Base-by-base conservation (phyloP, 2,113 vertebrate genomes). In the Heterotis niloticus region DNA sequence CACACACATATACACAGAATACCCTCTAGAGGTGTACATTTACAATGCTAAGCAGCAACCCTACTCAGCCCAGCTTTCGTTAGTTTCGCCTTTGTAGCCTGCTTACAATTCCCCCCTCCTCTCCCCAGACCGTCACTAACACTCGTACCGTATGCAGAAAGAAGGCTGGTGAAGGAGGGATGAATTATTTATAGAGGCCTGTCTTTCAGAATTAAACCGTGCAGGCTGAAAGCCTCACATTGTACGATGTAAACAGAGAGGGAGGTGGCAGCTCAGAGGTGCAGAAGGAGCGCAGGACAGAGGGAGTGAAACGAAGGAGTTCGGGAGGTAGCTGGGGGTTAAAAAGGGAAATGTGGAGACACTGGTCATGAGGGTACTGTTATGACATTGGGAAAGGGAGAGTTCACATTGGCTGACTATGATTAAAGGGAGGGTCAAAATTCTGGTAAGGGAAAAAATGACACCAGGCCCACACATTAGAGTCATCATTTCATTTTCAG, bases 181-280 rank as follows among this genome's bases (percentile, higher is more conserved):
- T 92, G 90, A 92, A 93, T 93, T 88, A 93, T 92, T 91, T 88
- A 93, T 91, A 70, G 54, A 67, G 75, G 51, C 83, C 90, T 91
- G 92, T 91, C 91, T 91, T 88, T 90, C 84, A 86, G 89, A 90
- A 93, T 92, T 92, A 92, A 86, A 88, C 86, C 88, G 87, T 90
- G 90, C 86, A 86, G 90, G 72, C 91, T 90, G 91, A 88, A 90
- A 92, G 92, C 87, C 88, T 79, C 85, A 87, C 85, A 83, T 85
- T 87, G 85, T 86, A 84, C 79, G 77, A 83, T 44, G 80, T 75
- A 85, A 84, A 85, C 78, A 86, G 77, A 79, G 87, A 71, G 80
- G 77, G 66, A 57, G 77, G 59, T 28, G 59, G 69, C 16, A 29
- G 54, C 29, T 72, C 23, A 68, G 71, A 51, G 69, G 77, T n/a